Evolutionary conservation across 2,113 vertebrate genomes (phyloP).

Genomic region (Ptilonorhynchus violaceus): DNA sequence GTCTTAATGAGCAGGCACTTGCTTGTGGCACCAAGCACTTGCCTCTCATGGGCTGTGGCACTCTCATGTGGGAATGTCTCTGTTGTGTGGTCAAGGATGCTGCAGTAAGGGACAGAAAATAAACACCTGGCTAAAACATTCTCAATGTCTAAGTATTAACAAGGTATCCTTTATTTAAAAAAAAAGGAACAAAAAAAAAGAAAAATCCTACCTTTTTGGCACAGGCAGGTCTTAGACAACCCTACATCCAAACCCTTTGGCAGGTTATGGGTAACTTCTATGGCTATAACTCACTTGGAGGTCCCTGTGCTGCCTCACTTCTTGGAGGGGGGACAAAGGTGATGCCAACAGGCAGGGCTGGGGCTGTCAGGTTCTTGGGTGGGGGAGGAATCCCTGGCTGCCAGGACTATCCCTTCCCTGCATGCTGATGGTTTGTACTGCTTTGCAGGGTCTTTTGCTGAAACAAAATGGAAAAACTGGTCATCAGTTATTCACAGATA

Average conservation of each 20-base stretch:
- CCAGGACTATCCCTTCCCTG: background rate
- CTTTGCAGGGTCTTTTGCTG: background rate
- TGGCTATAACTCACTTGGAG: background rate
- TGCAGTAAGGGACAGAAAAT: background rate
- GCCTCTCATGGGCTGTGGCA: background rate
- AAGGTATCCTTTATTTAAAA: background rate
- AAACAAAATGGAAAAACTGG: constrained; percentile 65
- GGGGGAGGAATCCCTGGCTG: background rate
- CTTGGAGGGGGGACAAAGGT: background rate
- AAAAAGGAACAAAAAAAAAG: background rate
- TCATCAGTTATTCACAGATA: constrained; percentile 49
- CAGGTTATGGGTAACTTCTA: background rate
- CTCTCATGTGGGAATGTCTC: background rate
- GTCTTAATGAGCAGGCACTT: background rate
- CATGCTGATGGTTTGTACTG: background rate
- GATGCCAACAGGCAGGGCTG: background rate
- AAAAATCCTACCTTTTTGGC: accelerated
- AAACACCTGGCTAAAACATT: background rate
- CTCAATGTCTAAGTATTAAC: background rate
- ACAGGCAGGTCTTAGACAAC: background rate
- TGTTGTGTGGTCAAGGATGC: background rate
- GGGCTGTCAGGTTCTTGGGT: background rate
- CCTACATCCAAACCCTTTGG: background rate
- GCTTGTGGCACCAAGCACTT: background rate
- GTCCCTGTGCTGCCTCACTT: background rate